These are phyloP conservation scores for Erannis defoliaria DNA, from an alignment of 2,888 invertebrate genomes.

Conservation along the genomic window DNA sequence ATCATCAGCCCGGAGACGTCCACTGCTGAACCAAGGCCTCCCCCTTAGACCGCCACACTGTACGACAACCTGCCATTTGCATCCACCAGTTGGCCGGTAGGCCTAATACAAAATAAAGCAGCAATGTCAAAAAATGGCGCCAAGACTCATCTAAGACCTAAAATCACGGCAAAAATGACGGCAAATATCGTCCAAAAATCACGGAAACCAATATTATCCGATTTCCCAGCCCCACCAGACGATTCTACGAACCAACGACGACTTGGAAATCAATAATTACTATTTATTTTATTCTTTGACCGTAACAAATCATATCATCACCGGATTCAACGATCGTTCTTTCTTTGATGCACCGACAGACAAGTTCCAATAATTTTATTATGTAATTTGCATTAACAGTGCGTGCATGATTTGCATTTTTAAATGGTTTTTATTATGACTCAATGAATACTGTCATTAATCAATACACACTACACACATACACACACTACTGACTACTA, in stretches of 20 bases:
- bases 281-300: neutral
- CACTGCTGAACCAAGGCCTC: no score
- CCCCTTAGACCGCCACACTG: no score
- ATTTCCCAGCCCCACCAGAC: slow-evolving; percentile 29
- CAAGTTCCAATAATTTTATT: slow-evolving; percentile 31
- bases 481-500: no score
- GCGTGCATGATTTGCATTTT: slow-evolving; percentile 27
- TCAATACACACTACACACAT: no score
- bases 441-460: slow-evolving; percentile 21
- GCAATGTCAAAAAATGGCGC: no score
- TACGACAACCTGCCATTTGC: no score
- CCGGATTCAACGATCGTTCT: slow-evolving; percentile 1
- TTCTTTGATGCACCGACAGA: slow-evolving; percentile 31
- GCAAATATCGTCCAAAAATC: no score
- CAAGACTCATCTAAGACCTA: no score
- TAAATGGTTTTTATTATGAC: slow-evolving; percentile 21
- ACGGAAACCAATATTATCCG: slow-evolving; percentile 12
- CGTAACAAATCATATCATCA: neutral
- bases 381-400: slow-evolving; percentile 34
- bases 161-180: no score
- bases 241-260: slow-evolving; percentile 23
- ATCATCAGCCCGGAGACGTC: no score
- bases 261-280: slow-evolving; percentile 11
- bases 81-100: no score
- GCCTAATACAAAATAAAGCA: no score